Base-by-base conservation (phyloP, 2,888 invertebrate species). In the Lagria hirta region DNA sequence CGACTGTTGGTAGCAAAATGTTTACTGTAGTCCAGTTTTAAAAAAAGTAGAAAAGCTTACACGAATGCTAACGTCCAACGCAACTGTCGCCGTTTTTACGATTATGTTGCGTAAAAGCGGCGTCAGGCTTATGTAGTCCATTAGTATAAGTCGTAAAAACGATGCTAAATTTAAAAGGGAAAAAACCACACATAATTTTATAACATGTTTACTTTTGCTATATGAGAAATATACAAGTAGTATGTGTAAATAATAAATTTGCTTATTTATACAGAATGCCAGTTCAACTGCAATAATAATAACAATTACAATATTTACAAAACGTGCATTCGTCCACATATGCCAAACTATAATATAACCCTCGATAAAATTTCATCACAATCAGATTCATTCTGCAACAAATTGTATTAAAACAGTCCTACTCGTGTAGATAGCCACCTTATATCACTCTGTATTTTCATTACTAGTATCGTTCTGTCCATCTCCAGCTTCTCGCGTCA, bases 401-500 rank as follows among this genome's bases (percentile, higher is more conserved):
- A 13, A 40, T 34, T 27, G n/a, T 27, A 28, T 28, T 40, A 23
- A 23, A 30, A 40, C 23, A 6, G 32, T 22, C 40, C 30, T 22
- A 13, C 6, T 15, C 24, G 10, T 22, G 30, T 22, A 29, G 30
- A 45, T 41, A 10, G 37, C 46, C 32, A 43, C 43, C 43, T 21
- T 43, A 38, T 57, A 61, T 65, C 62, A 64, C 63, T 68, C 65
- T 7, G 52, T 55, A 33, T 48, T 57, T 32, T 64, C 64, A 34
- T 54, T 57, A 34, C 58, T 59, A 7, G 46, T 60, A 51, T 66
- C 65, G 41, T 67, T 67, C 43, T 71, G 67, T 4, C 77, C 77
- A 41, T 78, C 77, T 3, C 76, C 78, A 47, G 75, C 75, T 53
- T 77, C 77, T 23, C 77, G 69, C 21, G 76, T 75, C 77, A 77